Evolutionary conservation across 37 sponge, comb jelly and placozoan species (phyloP).

Genomic region (Crambe crambe): DNA sequence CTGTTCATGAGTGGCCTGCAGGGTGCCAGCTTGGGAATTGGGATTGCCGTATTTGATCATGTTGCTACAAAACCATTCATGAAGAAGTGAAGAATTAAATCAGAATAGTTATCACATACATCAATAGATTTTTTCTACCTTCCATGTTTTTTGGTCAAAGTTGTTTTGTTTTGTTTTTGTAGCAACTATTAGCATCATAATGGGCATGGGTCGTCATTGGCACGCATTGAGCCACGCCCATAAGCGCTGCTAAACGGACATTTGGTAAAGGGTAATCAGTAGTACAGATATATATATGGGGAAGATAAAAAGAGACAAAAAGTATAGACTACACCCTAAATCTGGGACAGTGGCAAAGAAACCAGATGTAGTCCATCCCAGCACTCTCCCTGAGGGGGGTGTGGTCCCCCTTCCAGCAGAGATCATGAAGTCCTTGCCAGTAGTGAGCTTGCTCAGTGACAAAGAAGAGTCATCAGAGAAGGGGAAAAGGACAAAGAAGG

Average conservation of each 20-base stretch:
- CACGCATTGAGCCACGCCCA: not conserved
- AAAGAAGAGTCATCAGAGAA: not conserved
- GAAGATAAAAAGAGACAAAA: slow-evolving; percentile 2
- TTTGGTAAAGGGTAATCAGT: not conserved
- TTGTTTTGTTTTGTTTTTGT: too few species aligned
- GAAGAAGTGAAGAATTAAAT: not conserved
- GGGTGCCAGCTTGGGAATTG: slow-evolving; percentile 38
- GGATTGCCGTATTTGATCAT: slow-evolving; percentile 42
- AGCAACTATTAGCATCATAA: too few species aligned
- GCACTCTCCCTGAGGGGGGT: not conserved
- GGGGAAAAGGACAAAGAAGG: not conserved
- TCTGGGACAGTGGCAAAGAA: not conserved
- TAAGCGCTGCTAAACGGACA: too few species aligned
- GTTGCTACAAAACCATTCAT: not conserved
- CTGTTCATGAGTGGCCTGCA: not conserved
- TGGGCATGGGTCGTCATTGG: not conserved
- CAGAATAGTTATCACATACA: too few species aligned
- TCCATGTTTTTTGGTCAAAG: too few species aligned
- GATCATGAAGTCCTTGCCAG: slow-evolving; percentile 11
- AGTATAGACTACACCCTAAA: not conserved
- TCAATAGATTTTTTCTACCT: too few species aligned
- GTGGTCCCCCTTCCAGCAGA: slow-evolving; percentile 15
- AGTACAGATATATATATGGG: not conserved
- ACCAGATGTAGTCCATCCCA: not conserved
- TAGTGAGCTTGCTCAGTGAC: not conserved